These are phyloP conservation scores for Smithornis capensis DNA, from an alignment of 2,113 vertebrate species.

Conservation along the genomic window DNA sequence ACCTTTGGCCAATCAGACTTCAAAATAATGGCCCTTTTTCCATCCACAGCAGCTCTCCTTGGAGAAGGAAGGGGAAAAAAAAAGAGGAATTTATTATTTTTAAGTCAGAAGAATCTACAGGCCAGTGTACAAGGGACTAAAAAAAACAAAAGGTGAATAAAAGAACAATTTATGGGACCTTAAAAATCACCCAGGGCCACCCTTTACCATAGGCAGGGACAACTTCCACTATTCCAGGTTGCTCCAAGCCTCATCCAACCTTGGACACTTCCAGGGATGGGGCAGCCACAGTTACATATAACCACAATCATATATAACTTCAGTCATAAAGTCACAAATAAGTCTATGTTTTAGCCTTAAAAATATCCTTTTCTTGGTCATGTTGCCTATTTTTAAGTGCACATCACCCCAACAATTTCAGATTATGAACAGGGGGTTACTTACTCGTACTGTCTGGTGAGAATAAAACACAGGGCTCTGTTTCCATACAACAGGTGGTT, in stretches of 20 bases:
- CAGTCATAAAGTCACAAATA: rapidly evolving
- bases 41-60: constrained; percentile 88
- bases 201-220: not conserved
- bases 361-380: not conserved
- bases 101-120: not conserved
- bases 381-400: not conserved
- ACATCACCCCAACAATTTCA: not conserved
- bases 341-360: rapidly evolving
- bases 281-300: rapidly evolving
- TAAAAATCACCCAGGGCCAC: not conserved
- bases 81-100: not conserved
- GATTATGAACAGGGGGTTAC: not conserved
- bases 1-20: constrained; percentile 92
- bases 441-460: constrained; percentile 72
- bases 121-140: not conserved
- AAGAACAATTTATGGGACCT: not conserved
- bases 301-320: not conserved
- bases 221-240: rapidly evolving
- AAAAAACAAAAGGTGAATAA: not conserved
- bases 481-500: constrained; percentile 92
- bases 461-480: constrained; percentile 88
- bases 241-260: not conserved
- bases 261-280: not conserved
- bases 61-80: not conserved
- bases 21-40: constrained; percentile 86